A percentile compares a stretch with the other conserved stretches of the same genome.
Evolutionary conservation across 2,797 vertebrate species (phyloP).

Genomic region (Sebastes kiyomatsui): DNA sequence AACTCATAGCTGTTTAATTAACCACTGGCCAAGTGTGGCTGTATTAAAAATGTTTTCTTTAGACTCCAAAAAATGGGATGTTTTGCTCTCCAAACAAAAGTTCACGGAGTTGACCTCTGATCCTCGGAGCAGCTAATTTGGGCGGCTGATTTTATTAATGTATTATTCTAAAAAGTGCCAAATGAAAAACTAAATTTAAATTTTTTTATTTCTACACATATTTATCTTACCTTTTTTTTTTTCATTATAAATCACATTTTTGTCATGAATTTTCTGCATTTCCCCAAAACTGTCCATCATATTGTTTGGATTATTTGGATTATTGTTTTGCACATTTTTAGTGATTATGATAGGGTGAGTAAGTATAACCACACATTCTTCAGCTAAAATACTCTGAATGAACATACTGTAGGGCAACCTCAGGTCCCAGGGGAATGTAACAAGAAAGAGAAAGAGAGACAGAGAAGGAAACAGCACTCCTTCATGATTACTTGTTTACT

Average conservation of each 20-base stretch:
- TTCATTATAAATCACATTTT: background rate
- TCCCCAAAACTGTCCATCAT: background rate
- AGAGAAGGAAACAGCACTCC: background rate
- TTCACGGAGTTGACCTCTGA: constrained; percentile 27
- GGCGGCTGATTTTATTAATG: constrained; percentile 15
- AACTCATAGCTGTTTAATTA: constrained; percentile 35
- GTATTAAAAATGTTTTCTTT: constrained; percentile 23
- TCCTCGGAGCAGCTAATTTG: constrained; percentile 7
- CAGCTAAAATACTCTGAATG: constrained; percentile 2
- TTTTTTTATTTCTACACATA: background rate
- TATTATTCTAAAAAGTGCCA: background rate
- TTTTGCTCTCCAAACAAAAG: constrained; percentile 20
- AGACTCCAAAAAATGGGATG: background rate
- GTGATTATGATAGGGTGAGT: background rate
- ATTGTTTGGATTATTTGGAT: constrained; percentile 3
- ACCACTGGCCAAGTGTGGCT: background rate
- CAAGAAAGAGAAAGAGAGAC: background rate
- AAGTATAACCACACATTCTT: constrained; percentile 1
- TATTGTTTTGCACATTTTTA: constrained; percentile 2
- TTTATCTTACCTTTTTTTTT: background rate
- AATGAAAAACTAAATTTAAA: background rate
- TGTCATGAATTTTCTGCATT: background rate
- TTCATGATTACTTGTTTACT: constrained; percentile 62
- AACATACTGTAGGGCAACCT: background rate
- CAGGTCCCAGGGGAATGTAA: background rate